Percentiles rank a stretch among this genome's conserved stretches.
Evolutionary conservation across 2,888 invertebrate genomes (phyloP).

Genomic region (Holacanthella duospinosa): DNA sequence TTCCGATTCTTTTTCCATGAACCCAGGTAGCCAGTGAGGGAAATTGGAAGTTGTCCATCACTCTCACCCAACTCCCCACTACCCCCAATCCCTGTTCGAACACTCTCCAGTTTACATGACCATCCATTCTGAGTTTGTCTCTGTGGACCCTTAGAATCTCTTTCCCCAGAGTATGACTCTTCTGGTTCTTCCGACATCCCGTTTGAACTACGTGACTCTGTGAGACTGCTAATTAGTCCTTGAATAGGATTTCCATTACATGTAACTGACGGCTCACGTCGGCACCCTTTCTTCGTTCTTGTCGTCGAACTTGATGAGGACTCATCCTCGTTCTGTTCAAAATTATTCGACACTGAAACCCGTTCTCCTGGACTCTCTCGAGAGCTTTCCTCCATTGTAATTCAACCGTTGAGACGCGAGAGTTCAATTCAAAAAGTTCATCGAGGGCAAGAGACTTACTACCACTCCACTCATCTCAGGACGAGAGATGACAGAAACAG

Average conservation of each 20-base stretch:
- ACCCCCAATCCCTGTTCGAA: neutral
- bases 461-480: no score
- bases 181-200: neutral
- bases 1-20: slow-evolving; percentile 50
- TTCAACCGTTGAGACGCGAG: neutral
- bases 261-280: slow-evolving; percentile 2
- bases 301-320: no score
- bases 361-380: neutral
- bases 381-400: neutral
- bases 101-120: neutral
- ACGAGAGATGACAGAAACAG: no score
- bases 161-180: neutral
- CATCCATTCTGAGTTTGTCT: neutral
- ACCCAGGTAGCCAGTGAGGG: slow-evolving; percentile 30
- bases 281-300: no score
- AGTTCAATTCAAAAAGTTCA: no score
- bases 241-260: slow-evolving; percentile 1
- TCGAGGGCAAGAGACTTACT: no score
- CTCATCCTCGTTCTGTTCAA: no score
- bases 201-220: neutral
- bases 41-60: slow-evolving; percentile 7
- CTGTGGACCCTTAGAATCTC: neutral
- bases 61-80: neutral
- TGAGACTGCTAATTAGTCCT: neutral
- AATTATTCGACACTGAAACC: neutral